Conservation (phyloP, 1,140 invertebrate species). For the Pollicipes pollicipes region DNA sequence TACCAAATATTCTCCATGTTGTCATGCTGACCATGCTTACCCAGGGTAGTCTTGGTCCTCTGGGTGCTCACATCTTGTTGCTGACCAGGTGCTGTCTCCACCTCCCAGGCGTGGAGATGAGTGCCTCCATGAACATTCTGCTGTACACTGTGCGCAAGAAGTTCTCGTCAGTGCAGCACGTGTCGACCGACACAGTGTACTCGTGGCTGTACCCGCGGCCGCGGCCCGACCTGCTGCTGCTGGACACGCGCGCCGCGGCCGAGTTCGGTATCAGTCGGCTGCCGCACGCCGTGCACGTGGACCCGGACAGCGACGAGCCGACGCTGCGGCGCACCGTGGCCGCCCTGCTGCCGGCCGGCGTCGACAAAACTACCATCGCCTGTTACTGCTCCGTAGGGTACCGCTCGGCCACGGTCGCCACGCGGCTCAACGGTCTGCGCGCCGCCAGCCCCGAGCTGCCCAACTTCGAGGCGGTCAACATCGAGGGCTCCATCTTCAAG, state of each 20-base stretch:
- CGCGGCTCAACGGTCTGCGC: conserved; percentile 4
- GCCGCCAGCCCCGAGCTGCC: not conserved
- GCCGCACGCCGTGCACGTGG: conserved; percentile 11
- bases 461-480: conserved; percentile 7
- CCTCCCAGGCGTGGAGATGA: not conserved
- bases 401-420: conserved; percentile 10
- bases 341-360: not conserved
- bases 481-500: conserved; percentile 12
- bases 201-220: not conserved
- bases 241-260: not conserved
- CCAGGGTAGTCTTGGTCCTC: too few relatives aligned
- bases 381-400: conserved; percentile 13
- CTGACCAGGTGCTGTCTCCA: too few relatives aligned
- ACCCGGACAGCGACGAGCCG: not conserved
- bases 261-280: conserved; percentile 10
- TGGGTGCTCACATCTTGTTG: too few relatives aligned
- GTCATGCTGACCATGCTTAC: too few relatives aligned
- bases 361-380: not conserved
- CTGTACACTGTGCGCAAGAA: not conserved
- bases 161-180: not conserved
- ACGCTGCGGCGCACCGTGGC: not conserved
- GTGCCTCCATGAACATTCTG: not conserved
- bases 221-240: conserved; percentile 1
- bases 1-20: too few relatives aligned
- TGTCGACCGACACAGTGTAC: not conserved